phyloP scores from a whole-genome alignment of 2,113 vertebrate species.

The Megaptera novaeangliae region DNA sequence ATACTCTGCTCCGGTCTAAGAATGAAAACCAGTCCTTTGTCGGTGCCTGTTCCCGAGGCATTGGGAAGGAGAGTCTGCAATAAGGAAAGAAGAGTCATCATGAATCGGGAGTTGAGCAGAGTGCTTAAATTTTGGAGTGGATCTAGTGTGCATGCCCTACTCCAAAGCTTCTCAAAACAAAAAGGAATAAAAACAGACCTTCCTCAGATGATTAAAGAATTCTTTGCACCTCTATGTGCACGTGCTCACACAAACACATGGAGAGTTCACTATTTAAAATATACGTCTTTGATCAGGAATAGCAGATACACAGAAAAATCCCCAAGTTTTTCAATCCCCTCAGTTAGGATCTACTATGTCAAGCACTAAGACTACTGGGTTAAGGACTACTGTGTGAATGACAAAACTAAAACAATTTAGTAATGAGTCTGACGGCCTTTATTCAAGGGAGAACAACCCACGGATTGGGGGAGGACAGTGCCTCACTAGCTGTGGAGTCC shows the following conservation, averaged over 20 bases:
- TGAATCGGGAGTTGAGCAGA: background rate
- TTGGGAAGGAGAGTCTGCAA: slow-evolving; percentile 76
- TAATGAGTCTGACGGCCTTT: background rate
- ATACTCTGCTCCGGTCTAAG: slow-evolving; percentile 81
- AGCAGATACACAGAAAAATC: background rate
- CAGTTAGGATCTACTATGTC: background rate
- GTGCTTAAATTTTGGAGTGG: background rate
- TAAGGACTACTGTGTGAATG: background rate
- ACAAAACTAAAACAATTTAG: background rate
- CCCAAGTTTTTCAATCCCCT: background rate
- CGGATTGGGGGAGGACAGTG: background rate
- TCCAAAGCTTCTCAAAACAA: background rate
- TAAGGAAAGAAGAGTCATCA: background rate
- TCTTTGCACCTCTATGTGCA: background rate
- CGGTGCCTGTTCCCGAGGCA: slow-evolving; percentile 81
- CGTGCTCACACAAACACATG: rapidly evolving
- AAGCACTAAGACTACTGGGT: background rate
- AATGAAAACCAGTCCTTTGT: slow-evolving; percentile 86
- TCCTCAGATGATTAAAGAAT: background rate
- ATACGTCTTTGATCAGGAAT: background rate
- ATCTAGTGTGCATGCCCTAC: background rate
- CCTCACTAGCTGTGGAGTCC: background rate
- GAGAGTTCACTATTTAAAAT: background rate
- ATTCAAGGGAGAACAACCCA: background rate
- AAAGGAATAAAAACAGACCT: background rate